Percentiles rank a stretch among this genome's conserved stretches.
phyloP scores from a whole-genome alignment of 2,888 invertebrate genomes.

The Amiota communis region DNA sequence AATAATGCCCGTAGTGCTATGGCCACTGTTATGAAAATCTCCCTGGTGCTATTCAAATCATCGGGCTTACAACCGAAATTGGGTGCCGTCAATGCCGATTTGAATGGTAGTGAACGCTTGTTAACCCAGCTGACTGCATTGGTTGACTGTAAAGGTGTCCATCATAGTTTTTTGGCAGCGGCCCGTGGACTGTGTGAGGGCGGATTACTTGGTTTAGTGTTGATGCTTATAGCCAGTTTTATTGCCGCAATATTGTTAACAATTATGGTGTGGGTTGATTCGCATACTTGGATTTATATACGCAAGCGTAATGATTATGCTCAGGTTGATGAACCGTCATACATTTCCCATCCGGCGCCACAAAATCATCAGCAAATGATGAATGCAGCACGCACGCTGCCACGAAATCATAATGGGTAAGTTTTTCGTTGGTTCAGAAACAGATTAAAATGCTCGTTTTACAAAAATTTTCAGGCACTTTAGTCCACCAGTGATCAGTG shows the following conservation, averaged over 20 bases:
- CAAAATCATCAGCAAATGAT: constrained; percentile 74
- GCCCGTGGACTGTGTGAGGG: constrained; percentile 88
- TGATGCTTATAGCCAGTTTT: constrained; percentile 90
- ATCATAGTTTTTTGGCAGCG: constrained; percentile 86
- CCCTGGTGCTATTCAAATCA: constrained; percentile 72
- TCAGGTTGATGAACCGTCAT: constrained; percentile 87
- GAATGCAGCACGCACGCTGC: constrained; percentile 74
- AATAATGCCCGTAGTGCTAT: constrained; percentile 74
- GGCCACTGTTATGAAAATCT: constrained; percentile 73
- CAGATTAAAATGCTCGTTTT: constrained; percentile 21
- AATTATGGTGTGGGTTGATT: constrained; percentile 93
- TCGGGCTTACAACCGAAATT: constrained; percentile 81
- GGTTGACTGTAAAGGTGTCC: constrained; percentile 88
- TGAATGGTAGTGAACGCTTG: constrained; percentile 84
- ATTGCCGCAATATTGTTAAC: constrained; percentile 92
- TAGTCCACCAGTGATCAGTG: constrained; percentile 73
- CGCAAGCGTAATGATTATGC: constrained; percentile 88
- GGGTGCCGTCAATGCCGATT: constrained; percentile 84
- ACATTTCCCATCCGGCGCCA: constrained; percentile 73
- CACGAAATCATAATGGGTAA: constrained; percentile 74
- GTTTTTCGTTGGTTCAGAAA: constrained; percentile 36
- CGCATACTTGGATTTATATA: constrained; percentile 97
- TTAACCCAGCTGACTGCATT: constrained; percentile 80
- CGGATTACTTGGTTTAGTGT: constrained; percentile 85
- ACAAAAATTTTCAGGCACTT: constrained; percentile 66